A percentile compares a stretch with the other conserved stretches of the same genome.
Evolutionary conservation across 2,888 invertebrate genomes (phyloP).

Genomic region (Adelphocoris suturalis): DNA sequence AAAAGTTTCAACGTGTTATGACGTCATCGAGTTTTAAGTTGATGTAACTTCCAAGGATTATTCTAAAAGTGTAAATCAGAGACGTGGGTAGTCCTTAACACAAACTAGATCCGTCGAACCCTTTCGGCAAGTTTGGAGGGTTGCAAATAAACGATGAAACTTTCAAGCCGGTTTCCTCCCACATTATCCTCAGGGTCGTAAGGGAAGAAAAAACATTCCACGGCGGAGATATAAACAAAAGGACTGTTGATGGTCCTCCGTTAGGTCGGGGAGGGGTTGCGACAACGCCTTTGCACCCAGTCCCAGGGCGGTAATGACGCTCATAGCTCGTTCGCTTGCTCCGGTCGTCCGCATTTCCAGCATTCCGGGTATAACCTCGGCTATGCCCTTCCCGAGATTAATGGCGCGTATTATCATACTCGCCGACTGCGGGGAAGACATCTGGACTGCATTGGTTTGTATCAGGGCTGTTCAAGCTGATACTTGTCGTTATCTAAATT

Average conservation of each 20-base stretch:
- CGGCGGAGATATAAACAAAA: neutral
- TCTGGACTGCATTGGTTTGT: neutral
- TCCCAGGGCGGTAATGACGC: neutral
- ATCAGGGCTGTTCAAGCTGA: neutral
- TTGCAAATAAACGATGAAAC: too few relatives aligned
- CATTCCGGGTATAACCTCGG: conserved; percentile 2
- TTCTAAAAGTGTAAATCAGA: too few relatives aligned
- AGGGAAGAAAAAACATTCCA: neutral
- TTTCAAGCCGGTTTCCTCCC: too few relatives aligned
- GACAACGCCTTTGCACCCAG: neutral
- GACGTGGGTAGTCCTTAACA: too few relatives aligned
- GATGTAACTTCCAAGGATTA: too few relatives aligned
- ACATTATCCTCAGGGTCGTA: too few relatives aligned
- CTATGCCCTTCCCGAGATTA: neutral
- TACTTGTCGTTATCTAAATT: too few relatives aligned
- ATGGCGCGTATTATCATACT: conserved; percentile 21
- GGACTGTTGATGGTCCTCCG: neutral
- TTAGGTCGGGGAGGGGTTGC: neutral
- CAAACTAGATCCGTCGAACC: too few relatives aligned
- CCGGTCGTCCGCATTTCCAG: conserved; percentile 13
- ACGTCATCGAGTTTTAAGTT: too few relatives aligned
- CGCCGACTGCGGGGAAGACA: neutral
- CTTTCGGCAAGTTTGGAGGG: too few relatives aligned
- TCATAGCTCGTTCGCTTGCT: neutral
- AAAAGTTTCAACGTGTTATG: too few relatives aligned